A percentile compares a stretch with the other conserved stretches of the same genome.
Conservation (phyloP, 1,140 invertebrate genomes). For the Drepana arcuata region DNA sequence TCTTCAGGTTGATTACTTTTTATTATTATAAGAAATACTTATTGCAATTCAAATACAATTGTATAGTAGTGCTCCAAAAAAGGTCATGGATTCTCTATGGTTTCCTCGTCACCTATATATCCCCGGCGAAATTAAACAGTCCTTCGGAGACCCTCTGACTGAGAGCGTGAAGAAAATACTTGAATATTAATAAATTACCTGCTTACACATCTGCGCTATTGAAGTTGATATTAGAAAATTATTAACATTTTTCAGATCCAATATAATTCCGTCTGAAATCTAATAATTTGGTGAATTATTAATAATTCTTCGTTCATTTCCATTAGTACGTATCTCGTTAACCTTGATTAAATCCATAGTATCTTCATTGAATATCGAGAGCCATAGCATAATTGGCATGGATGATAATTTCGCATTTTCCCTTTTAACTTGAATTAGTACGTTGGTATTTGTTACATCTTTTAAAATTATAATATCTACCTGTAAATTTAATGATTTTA, state of each 20-base stretch:
- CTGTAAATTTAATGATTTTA: constrained; percentile 15
- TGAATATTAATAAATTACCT: constrained; percentile 2
- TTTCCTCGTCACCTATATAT: no score
- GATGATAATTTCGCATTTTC: constrained; percentile 9
- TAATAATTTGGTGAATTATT: constrained; percentile 6
- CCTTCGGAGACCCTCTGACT: neutral
- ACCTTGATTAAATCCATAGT: constrained; percentile 22
- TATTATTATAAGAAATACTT: no score
- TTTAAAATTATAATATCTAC: constrained; percentile 23
- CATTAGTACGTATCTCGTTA: constrained; percentile 12
- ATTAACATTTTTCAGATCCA: constrained; percentile 10
- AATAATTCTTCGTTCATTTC: constrained; percentile 5
- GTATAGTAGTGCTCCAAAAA: no score
- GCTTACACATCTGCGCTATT: neutral
- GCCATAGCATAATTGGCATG: constrained; percentile 14
- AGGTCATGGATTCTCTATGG: no score
- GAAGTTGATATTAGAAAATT: constrained; percentile 1
- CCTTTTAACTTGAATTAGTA: constrained; percentile 14
- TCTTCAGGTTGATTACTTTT: no score
- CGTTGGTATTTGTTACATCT: constrained; percentile 9
- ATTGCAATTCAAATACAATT: no score
- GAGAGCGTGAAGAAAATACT: neutral
- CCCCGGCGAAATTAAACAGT: no score
- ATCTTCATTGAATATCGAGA: constrained; percentile 6
- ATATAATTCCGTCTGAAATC: constrained; percentile 17